phyloP scores from a whole-genome alignment of 2,797 vertebrate genomes.

The Sus cebifrons region DNA sequence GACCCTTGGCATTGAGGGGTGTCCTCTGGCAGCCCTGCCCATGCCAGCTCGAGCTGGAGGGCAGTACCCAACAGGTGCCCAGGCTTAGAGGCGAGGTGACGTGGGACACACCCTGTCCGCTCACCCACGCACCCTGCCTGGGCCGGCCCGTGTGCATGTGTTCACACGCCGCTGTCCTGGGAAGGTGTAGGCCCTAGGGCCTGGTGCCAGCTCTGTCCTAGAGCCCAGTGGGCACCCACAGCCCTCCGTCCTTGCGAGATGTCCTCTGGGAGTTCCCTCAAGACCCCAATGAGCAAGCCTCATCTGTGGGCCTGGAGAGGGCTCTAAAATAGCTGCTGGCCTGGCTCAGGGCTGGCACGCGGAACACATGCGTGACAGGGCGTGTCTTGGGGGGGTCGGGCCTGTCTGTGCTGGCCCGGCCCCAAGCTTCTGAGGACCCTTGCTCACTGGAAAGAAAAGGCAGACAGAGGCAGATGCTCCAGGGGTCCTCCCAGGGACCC shows the following conservation, averaged over 20 bases:
- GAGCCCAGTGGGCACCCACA: background rate
- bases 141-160: slow-evolving; percentile 72
- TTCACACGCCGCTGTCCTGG: slow-evolving; percentile 49
- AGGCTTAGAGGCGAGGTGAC: slow-evolving; percentile 62
- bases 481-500: background rate
- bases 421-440: slow-evolving; percentile 57
- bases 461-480: background rate
- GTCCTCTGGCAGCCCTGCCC: slow-evolving; percentile 36
- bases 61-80: slow-evolving; percentile 77
- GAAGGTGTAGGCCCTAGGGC: slow-evolving; percentile 44
- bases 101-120: slow-evolving; percentile 72
- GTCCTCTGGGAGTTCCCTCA: background rate
- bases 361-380: slow-evolving; percentile 82
- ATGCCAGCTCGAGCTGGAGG: slow-evolving; percentile 37
- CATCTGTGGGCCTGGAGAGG: slow-evolving; percentile 22
- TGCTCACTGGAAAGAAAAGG: slow-evolving; percentile 42
- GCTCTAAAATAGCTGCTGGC: slow-evolving; percentile 64
- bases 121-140: slow-evolving; percentile 64
- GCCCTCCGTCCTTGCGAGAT: slow-evolving; percentile 34
- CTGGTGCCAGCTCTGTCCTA: slow-evolving; percentile 24
- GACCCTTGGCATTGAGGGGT: slow-evolving; percentile 7
- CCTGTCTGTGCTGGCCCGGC: slow-evolving; percentile 73
- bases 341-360: slow-evolving; percentile 72
- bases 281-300: slow-evolving; percentile 63
- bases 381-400: slow-evolving; percentile 76